Evolutionary conservation across 2,888 invertebrate species (phyloP).

Genomic region (Caenorhabditis sp.): DNA sequence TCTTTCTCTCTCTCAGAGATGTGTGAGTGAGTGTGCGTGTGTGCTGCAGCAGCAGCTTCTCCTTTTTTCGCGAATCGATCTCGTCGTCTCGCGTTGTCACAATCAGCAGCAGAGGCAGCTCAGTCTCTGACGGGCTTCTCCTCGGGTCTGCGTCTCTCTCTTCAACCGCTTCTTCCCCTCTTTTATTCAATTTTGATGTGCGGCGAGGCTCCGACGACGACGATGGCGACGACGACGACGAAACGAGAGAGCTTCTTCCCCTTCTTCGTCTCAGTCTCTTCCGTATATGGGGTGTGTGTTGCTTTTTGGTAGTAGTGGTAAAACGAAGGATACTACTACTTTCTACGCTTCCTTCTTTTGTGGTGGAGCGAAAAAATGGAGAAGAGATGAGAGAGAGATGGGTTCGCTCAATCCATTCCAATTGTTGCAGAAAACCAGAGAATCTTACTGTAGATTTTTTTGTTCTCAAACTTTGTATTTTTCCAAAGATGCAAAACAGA

Average conservation of each 20-base stretch:
- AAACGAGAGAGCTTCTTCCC: conserved; percentile 8
- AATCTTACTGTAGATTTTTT: background rate
- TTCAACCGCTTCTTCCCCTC: conserved; percentile 38
- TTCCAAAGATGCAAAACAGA: too few species aligned
- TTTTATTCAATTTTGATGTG: conserved; percentile 65
- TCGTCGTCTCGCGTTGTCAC: conserved; percentile 51
- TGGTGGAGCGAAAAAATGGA: conserved; percentile 29
- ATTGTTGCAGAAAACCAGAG: conserved; percentile 1
- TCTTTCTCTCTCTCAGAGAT: conserved; percentile 28
- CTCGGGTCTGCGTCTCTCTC: conserved; percentile 29
- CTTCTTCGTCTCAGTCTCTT: conserved; percentile 34
- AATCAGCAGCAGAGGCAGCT: conserved; percentile 34
- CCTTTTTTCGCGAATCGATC: conserved; percentile 42
- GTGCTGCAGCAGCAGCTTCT: conserved; percentile 28
- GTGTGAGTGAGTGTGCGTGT: conserved; percentile 32
- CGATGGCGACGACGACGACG: conserved; percentile 12
- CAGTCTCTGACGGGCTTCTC: conserved; percentile 12
- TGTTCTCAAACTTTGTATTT: too few species aligned
- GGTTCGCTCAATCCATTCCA: conserved; percentile 20
- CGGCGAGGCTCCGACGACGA: conserved; percentile 27
- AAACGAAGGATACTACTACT: conserved; percentile 56
- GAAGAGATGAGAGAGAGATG: conserved; percentile 33
- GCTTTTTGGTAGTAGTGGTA: conserved; percentile 62
- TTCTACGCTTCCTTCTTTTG: conserved; percentile 36
- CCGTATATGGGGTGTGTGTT: conserved; percentile 46